Evolutionary conservation across 2,113 vertebrate species (phyloP), one percentile per base, ranked within the genome.

Genomic region (Scomber colias): DNA sequence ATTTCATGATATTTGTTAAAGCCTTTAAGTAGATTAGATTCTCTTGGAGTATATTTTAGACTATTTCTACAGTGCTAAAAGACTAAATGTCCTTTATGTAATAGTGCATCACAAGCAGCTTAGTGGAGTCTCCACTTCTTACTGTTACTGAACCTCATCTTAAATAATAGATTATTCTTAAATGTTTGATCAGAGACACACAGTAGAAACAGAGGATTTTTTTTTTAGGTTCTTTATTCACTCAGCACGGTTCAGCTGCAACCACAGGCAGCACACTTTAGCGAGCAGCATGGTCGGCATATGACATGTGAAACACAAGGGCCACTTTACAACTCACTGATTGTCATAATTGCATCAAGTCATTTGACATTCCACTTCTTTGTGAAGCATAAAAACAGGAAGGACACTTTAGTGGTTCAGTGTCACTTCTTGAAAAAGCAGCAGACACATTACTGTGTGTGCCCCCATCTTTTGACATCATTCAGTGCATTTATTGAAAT

Each of bases 401-500:
- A 62, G 35, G 75, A 24, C 64, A 62, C 44, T 54, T 65, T 16
- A 19, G 27, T 78, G 53, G 35, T 84, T 87, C 16, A 0, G 16
- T 48, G 21, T 76, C 54, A 21, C 57, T 17, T 73, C 51, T 45
- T 16, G 30, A 57, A 55, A 79, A 75, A 77, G 14, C 27, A 68
- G 11, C n/a, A 53, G 55, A 67, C 35, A 55, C 5, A 27, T 56
- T 24, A 12, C 3, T 54, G 45, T 53, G 6, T 64, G 16, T 55
- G 46, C 54, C 13, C 30, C 44, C 8, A 27, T 31, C 21, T 30
- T 62, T 17, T 71, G 50, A 65, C 3, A 49, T 48, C 46, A 31
- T 55, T 89, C 86, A 92, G 87, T 90, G 91, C 88, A 91, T 79
- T 71, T 73, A 81, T 87, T 93, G 83, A 92, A 91, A 88, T 83